Evolutionary conservation across 2,888 invertebrate species (phyloP).

Genomic region (Drosophila mulleri): DNA sequence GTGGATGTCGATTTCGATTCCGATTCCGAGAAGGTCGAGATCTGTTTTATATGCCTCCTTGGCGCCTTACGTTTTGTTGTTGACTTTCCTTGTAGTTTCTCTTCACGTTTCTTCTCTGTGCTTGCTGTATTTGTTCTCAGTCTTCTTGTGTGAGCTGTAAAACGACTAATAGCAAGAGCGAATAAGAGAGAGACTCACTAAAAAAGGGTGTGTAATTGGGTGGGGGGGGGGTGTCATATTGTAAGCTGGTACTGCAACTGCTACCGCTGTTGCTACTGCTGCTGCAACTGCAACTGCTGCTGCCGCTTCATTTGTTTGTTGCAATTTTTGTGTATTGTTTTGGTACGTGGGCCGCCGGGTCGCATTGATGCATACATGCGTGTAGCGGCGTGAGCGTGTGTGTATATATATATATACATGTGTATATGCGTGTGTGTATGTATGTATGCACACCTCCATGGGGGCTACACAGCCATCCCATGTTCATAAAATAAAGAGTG

Average conservation of each 20-base stretch:
- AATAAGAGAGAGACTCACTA: slow-evolving; percentile 41
- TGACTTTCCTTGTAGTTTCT: slow-evolving; percentile 15
- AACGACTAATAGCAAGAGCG: slow-evolving; percentile 37
- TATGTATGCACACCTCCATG: slow-evolving; percentile 31
- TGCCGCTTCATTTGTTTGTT: slow-evolving; percentile 41
- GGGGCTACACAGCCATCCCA: slow-evolving; percentile 43
- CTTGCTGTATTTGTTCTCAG: slow-evolving; percentile 65
- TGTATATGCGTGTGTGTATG: not conserved
- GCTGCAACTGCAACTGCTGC: slow-evolving; percentile 14
- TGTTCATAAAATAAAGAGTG: slow-evolving; percentile 44
- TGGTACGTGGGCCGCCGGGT: slow-evolving; percentile 56
- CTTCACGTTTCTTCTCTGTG: slow-evolving; percentile 2
- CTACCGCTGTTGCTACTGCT: not conserved
- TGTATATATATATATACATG: not conserved
- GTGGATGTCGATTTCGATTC: not conserved
- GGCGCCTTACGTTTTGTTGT: slow-evolving; percentile 19
- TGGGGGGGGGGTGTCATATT: slow-evolving; percentile 14
- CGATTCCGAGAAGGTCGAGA: slow-evolving; percentile 19
- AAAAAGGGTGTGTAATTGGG: slow-evolving; percentile 1
- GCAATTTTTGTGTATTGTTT: slow-evolving; percentile 41
- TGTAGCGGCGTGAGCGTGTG: not conserved
- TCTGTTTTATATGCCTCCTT: slow-evolving; percentile 27
- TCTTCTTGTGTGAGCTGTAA: slow-evolving; percentile 81
- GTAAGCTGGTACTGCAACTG: slow-evolving; percentile 1
- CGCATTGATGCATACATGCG: slow-evolving; percentile 25